Evolutionary conservation across 2,888 invertebrate species (phyloP), one percentile per base, ranked within the genome.

Genomic region (Carabus problematicus): DNA sequence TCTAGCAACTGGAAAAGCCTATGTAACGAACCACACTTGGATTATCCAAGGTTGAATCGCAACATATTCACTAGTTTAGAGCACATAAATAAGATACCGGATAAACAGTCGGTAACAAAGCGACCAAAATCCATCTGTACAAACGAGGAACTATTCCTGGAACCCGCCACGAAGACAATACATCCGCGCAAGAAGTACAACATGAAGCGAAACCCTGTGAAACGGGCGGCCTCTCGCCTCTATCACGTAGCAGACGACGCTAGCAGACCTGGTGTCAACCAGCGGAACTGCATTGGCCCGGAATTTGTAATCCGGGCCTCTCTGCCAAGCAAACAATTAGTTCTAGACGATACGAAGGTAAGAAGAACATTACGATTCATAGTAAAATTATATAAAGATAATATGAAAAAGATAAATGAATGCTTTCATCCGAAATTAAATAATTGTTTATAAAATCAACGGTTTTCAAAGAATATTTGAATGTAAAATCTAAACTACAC

Each of bases 221-320:
- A 91, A 77, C 84, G 91, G 75, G 90, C 90, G 19, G 90, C 91
- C 12, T 91, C 91, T 0, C 85, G 91, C 71, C 82, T 91, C 41
- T 91, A 91, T 75, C 85, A 87, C 76, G 86, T 89, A 45, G 86
- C 86, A 64, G 82, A 83, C 78, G 81, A 82, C 41, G 78, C 77
- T 18, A 76, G 75, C 59, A 81, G 49, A 47, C 71, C 60, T 59
- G 76, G 19, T 73, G 77, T 61, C 75, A 77, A 66, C 89, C 89
- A 3, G 89, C 89, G 2, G 89, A 89, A 79, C 90, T 83, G 83
- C 72, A 79, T 83, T 59, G 92, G 92, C 3, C 92, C 92, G 0
- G 92, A 92, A 79, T 92, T 92, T 77, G 90, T 92, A 47, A 88
- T 91, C 0, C 84, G 91, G 73, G 88, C 91, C 59, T 84, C 88